Evolutionary conservation across 2,888 invertebrate genomes (phyloP), one percentile per base, ranked within the genome.

Genomic region (Petrolisthes manimaculis): DNA sequence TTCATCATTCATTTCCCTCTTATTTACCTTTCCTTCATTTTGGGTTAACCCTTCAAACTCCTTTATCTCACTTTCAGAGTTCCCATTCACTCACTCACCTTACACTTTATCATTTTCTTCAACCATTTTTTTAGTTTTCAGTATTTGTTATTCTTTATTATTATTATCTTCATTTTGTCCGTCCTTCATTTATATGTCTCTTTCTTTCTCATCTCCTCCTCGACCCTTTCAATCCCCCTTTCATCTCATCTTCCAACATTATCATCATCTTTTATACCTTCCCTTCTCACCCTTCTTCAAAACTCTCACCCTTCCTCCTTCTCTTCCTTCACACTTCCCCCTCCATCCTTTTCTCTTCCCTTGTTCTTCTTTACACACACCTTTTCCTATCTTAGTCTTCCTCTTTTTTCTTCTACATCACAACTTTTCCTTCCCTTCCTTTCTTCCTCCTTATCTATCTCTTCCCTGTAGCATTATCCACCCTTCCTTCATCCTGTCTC

Each of bases 81-180:
- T 61, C 14, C 14, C 61, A 9, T 9, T 61, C 61, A 8, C 61
- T 61, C 14, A 8, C 61, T 9, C 21, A 6, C n/a, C 5, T 74
- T 21, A 74, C 74, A 14, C n/a, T n/a, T 74, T 74, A 6, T 74
- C 74, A 74, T 74, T 74, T n/a, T 74, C 74, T 74, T 74, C 74
- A 14, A 14, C 21, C 74, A 5, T 61, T 9, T 61, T 14, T 9
- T 61, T 61, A 9, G 8, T 14, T 9, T 14, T 9, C 61, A 8
- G 8, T 61, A 9, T 14, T 14, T 61, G 14, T 14, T 61, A 9
- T 14, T 61, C 61, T 14, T 61, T 9, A 9, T 61, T 14, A 9
- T 61, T 14, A 14, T 74, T 5, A 14, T 74, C 74, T n/a, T 5
- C n/a, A 5, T 21, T 14, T 21, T 5, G 8, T 74, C 74, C 74